These are phyloP conservation scores for Thereva nobilitata DNA, from an alignment of 2,888 invertebrate genomes.

Conservation along the genomic window DNA sequence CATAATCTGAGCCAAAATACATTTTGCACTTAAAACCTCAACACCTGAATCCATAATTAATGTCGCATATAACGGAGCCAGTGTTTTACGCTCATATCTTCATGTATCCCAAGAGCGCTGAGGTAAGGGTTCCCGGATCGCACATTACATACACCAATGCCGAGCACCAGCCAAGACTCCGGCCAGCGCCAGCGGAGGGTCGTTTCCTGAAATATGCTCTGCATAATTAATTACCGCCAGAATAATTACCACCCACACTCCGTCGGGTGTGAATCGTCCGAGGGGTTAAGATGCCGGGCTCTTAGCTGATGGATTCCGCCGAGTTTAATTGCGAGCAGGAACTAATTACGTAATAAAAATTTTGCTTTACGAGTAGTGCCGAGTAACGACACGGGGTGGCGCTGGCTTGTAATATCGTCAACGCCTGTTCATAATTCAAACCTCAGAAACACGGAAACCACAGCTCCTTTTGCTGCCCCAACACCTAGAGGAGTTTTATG, in stretches of 20 bases:
- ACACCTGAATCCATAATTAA: slow-evolving; percentile 32
- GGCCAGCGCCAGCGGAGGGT: slow-evolving; percentile 24
- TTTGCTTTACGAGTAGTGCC: too few relatives aligned
- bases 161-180: slow-evolving; percentile 29
- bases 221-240: slow-evolving; percentile 33
- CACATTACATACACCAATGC: slow-evolving; percentile 10
- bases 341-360: too few relatives aligned
- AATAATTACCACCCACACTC: slow-evolving; percentile 13
- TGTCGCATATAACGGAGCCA: slow-evolving; percentile 15
- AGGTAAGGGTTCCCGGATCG: slow-evolving; percentile 18
- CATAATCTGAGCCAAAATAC: slow-evolving; percentile 30
- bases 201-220: slow-evolving; percentile 27
- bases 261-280: not conserved
- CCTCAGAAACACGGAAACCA: too few relatives aligned
- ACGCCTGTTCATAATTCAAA: too few relatives aligned
- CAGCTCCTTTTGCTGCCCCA: too few relatives aligned
- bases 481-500: too few relatives aligned
- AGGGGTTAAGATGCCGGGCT: not conserved
- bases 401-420: too few relatives aligned
- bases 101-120: slow-evolving; percentile 9
- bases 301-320: too few relatives aligned
- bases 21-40: slow-evolving; percentile 34
- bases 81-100: slow-evolving; percentile 19
- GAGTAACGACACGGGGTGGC: too few relatives aligned
- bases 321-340: too few relatives aligned